Evolutionary conservation across 1,140 invertebrate species (phyloP).

Genomic region (Mylabris phalerata): DNA sequence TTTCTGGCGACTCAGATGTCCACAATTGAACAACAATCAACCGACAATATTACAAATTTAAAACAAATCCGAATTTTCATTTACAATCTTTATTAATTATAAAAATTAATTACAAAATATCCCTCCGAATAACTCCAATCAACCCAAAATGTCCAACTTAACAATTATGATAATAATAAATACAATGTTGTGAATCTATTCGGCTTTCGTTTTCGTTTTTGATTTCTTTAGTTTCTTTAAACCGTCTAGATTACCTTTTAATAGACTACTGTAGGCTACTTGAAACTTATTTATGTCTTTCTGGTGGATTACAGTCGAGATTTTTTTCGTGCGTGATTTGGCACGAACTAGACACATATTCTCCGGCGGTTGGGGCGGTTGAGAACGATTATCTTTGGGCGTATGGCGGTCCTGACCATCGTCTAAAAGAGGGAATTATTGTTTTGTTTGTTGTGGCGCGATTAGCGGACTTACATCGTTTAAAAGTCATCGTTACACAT

Average conservation of each 20-base stretch:
- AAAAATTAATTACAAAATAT: background rate
- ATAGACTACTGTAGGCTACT: constrained; percentile 71
- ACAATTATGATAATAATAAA: too few species aligned
- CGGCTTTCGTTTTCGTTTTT: constrained; percentile 66
- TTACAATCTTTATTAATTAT: constrained; percentile 1
- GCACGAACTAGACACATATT: constrained; percentile 70
- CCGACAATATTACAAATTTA: constrained; percentile 8
- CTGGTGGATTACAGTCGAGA: constrained; percentile 70
- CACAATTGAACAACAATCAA: constrained; percentile 15
- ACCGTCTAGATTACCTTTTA: constrained; percentile 81
- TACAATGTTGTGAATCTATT: constrained; percentile 33
- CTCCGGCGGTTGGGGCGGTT: constrained; percentile 53
- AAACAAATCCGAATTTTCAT: background rate
- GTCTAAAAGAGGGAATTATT: constrained; percentile 45
- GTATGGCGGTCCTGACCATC: constrained; percentile 66
- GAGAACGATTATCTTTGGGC: constrained; percentile 53
- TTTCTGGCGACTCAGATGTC: constrained; percentile 14
- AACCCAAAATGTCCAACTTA: too few species aligned
- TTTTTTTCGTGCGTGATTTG: constrained; percentile 64
- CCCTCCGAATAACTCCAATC: background rate
- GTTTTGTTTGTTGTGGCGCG: background rate
- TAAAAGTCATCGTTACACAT: constrained; percentile 61
- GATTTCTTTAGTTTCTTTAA: constrained; percentile 77
- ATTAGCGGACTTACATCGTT: constrained; percentile 54
- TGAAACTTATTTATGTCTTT: constrained; percentile 82